Evolutionary conservation across 1,140 invertebrate genomes (phyloP).

Genomic region (Protaetia brevitarsis): DNA sequence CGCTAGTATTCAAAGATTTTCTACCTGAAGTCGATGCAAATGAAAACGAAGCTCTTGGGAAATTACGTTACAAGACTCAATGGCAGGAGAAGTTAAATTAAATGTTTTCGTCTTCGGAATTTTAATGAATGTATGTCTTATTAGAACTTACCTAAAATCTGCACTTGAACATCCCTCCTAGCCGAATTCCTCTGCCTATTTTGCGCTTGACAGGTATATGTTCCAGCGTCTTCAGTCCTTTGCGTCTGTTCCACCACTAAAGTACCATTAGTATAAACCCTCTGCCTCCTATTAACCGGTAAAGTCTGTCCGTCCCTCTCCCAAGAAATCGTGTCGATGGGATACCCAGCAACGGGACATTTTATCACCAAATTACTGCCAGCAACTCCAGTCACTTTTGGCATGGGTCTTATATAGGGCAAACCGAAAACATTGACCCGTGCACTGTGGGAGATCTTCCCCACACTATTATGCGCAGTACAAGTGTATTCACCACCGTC

Average conservation of each 20-base stretch:
- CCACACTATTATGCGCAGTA: slow-evolving; percentile 78
- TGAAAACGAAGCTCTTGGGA: too few relatives aligned
- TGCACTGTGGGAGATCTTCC: slow-evolving; percentile 71
- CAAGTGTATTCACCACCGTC: slow-evolving; percentile 92
- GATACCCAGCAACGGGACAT: slow-evolving; percentile 91
- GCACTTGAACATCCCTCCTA: slow-evolving; percentile 77
- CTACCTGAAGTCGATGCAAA: too few relatives aligned
- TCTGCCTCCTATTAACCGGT: slow-evolving; percentile 82
- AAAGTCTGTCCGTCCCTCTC: slow-evolving; percentile 80
- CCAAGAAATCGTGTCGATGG: slow-evolving; percentile 84
- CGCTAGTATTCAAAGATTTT: too few relatives aligned
- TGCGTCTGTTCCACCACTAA: slow-evolving; percentile 79
- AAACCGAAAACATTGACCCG: slow-evolving; percentile 87
- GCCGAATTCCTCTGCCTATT: slow-evolving; percentile 79
- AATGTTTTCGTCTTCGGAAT: too few relatives aligned
- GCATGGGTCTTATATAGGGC: slow-evolving; percentile 86
- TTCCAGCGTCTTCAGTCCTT: slow-evolving; percentile 71
- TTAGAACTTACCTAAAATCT: slow-evolving; percentile 69
- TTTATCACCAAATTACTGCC: slow-evolving; percentile 81
- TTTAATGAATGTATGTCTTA: too few relatives aligned
- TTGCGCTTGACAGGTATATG: slow-evolving; percentile 85
- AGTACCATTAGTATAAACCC: slow-evolving; percentile 83
- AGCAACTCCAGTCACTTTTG: slow-evolving; percentile 85
- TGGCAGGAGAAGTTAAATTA: too few relatives aligned
- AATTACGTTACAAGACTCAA: too few relatives aligned